Evolutionary conservation across 1,140 invertebrate genomes (phyloP).

Genomic region (Ceratoteleas bidentatus): DNA sequence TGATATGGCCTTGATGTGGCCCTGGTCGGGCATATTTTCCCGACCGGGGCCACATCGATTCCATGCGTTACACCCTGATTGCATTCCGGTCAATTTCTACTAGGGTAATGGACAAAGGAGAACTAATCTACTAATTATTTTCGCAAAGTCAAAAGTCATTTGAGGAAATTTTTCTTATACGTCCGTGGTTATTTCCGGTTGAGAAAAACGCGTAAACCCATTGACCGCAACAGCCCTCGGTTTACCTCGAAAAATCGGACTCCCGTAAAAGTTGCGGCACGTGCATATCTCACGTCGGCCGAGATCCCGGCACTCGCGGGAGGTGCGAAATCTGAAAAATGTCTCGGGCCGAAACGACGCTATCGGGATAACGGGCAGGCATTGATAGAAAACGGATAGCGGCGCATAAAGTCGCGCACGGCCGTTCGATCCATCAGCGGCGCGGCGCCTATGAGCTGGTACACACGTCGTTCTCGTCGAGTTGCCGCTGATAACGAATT

Average conservation of each 20-base stretch:
- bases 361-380: slow-evolving; percentile 50
- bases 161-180: too few species aligned
- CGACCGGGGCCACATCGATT: too few species aligned
- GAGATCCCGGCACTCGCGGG: slow-evolving; percentile 27
- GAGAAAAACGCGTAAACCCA: too few species aligned
- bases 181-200: too few species aligned
- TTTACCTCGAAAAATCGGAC: background rate
- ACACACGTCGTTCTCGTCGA: slow-evolving; percentile 44
- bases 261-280: background rate
- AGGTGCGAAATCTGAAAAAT: slow-evolving; percentile 60
- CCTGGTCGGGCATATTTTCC: too few species aligned
- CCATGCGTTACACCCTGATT: too few species aligned
- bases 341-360: slow-evolving; percentile 11
- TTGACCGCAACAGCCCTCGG: background rate
- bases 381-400: slow-evolving; percentile 64
- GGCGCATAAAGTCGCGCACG: slow-evolving; percentile 39
- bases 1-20: too few species aligned
- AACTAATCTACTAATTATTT: too few species aligned
- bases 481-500: slow-evolving; percentile 43
- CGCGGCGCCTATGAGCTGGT: slow-evolving; percentile 9
- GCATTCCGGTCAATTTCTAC: too few species aligned
- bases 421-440: slow-evolving; percentile 37
- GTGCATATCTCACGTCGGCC: slow-evolving; percentile 56
- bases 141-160: too few species aligned
- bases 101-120: too few species aligned